Evolutionary conservation across 2,113 vertebrate genomes (phyloP).

Genomic region (Orycteropus afer): DNA sequence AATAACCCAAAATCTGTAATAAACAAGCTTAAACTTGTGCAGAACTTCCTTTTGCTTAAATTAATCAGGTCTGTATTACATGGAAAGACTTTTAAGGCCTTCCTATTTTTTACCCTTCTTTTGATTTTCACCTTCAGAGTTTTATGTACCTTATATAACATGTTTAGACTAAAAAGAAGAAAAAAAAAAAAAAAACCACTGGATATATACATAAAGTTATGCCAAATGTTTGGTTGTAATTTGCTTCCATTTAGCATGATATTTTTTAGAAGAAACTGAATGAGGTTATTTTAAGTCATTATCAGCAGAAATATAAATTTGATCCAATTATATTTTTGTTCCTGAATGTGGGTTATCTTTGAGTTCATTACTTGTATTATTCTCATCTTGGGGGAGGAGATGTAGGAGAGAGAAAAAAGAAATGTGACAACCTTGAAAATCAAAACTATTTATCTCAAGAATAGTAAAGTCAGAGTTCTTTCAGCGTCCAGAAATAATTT

Average conservation of each 20-base stretch:
- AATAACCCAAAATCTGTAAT: neutral
- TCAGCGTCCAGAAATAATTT: conserved; percentile 80
- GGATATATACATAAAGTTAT: neutral
- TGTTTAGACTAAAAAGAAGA: neutral
- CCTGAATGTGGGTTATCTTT: neutral
- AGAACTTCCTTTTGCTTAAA: neutral
- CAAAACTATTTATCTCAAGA: conserved; percentile 61
- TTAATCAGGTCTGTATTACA: accelerated
- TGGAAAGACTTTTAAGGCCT: accelerated
- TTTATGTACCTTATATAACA: neutral
- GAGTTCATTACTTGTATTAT: neutral
- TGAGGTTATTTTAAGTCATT: neutral
- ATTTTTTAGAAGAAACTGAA: neutral
- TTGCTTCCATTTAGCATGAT: neutral
- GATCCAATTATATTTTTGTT: neutral
- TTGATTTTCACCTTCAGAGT: neutral
- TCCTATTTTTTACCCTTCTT: neutral
- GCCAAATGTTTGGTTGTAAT: neutral
- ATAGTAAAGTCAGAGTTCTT: conserved; percentile 69
- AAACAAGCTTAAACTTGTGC: accelerated
- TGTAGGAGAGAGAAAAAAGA: neutral
- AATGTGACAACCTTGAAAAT: conserved; percentile 11
- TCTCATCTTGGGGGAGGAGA: neutral
- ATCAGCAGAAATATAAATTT: neutral
- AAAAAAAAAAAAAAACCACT: neutral